phyloP scores from a whole-genome alignment of 2,113 vertebrate species.

The Camelus bactrianus region DNA sequence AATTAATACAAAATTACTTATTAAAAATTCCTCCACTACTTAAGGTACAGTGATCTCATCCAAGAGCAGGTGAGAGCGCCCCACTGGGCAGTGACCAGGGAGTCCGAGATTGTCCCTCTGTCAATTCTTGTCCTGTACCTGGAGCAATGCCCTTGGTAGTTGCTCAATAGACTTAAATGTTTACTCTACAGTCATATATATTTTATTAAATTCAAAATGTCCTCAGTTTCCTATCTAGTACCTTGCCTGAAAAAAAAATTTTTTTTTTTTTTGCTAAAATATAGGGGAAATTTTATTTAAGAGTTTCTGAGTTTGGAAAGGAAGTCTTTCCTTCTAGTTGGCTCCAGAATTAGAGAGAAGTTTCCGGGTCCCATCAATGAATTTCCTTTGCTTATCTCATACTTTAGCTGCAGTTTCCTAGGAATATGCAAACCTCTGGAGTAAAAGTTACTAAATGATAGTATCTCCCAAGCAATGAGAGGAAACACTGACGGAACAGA shows the following conservation, averaged over 20 bases:
- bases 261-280: background rate
- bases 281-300: background rate
- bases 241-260: background rate
- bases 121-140: background rate
- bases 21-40: background rate
- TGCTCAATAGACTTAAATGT: background rate
- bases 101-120: too few relatives aligned
- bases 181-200: background rate
- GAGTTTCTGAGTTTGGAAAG: background rate
- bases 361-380: background rate
- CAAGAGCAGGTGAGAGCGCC: too few relatives aligned
- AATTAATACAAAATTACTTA: background rate
- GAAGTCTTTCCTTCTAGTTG: background rate
- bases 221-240: background rate
- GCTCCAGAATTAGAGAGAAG: background rate
- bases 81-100: too few relatives aligned
- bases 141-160: background rate
- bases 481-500: background rate
- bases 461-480: background rate
- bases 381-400: background rate
- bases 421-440: background rate
- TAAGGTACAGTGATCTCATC: too few relatives aligned
- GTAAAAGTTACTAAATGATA: background rate
- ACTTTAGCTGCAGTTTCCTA: background rate
- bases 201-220: background rate